Evolutionary conservation across 2,797 vertebrate genomes (phyloP).

Genomic region (Microctenopoma stevenorrisi): DNA sequence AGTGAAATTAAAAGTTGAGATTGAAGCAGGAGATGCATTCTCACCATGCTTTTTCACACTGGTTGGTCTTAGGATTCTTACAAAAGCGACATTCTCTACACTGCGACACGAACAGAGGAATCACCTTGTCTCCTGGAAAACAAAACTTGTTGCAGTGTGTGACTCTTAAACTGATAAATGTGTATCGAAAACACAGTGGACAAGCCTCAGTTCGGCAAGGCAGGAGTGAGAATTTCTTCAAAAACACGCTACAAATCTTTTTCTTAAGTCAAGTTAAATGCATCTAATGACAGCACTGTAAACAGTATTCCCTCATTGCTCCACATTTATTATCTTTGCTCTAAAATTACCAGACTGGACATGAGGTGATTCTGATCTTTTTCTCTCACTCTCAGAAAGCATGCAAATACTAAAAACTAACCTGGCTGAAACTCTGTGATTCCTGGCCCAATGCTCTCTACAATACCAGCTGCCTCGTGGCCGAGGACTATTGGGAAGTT

Average conservation of each 20-base stretch:
- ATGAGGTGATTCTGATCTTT: neutral
- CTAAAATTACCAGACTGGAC: no score
- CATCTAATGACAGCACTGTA: no score
- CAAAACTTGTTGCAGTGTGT: neutral
- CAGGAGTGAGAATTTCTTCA: no score
- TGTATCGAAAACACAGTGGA: neutral
- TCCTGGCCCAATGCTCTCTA: conserved; percentile 83
- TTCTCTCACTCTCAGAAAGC: neutral
- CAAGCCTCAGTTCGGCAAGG: neutral
- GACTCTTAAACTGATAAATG: no score
- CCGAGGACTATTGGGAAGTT: conserved; percentile 84
- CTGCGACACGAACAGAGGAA: conserved; percentile 87
- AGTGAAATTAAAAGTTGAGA: neutral
- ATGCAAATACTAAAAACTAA: conserved; percentile 17
- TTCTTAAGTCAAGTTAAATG: no score
- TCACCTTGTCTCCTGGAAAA: conserved; percentile 90
- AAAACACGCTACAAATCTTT: no score
- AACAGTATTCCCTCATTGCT: no score
- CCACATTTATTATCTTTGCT: no score
- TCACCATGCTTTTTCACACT: conserved; percentile 93
- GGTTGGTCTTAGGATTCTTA: conserved; percentile 91
- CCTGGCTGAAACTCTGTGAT: conserved; percentile 83
- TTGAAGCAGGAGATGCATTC: conserved; percentile 17
- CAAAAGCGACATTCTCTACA: conserved; percentile 95
- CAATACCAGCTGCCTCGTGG: conserved; percentile 81